phyloP scores from a whole-genome alignment of 1,140 invertebrate species.

The Drosophila erecta region DNA sequence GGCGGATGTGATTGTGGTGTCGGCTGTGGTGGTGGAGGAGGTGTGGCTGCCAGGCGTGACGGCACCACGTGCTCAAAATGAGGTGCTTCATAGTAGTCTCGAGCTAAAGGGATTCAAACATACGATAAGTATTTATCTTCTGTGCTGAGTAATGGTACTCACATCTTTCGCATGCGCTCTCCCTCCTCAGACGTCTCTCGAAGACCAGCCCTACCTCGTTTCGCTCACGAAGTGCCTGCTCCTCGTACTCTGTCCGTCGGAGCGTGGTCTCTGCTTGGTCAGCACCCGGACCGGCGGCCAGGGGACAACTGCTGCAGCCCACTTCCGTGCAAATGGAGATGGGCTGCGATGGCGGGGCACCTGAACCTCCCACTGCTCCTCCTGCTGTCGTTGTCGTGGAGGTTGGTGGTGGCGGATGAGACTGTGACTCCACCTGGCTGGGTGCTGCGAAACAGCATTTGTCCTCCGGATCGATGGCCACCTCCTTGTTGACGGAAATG shows the following conservation, averaged over 20 bases:
- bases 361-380: slow-evolving; percentile 13
- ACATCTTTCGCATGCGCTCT: slow-evolving; percentile 67
- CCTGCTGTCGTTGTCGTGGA: slow-evolving; percentile 15
- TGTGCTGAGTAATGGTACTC: slow-evolving; percentile 1
- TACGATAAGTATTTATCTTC: not conserved
- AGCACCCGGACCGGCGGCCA: slow-evolving; percentile 37
- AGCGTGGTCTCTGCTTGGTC: slow-evolving; percentile 51
- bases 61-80: slow-evolving; percentile 69
- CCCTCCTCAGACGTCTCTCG: slow-evolving; percentile 69
- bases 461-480: slow-evolving; percentile 83
- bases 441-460: slow-evolving; percentile 71
- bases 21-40: slow-evolving; percentile 40
- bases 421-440: slow-evolving; percentile 57
- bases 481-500: slow-evolving; percentile 82
- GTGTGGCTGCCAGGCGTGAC: slow-evolving; percentile 34
- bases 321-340: slow-evolving; percentile 78
- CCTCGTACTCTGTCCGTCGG: slow-evolving; percentile 60
- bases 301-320: slow-evolving; percentile 73
- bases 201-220: slow-evolving; percentile 62
- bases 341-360: slow-evolving; percentile 32
- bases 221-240: slow-evolving; percentile 48
- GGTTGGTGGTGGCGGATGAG: slow-evolving; percentile 32
- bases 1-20: slow-evolving; percentile 45
- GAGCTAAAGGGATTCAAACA: slow-evolving; percentile 14
- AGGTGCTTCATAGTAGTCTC: slow-evolving; percentile 67